Evolutionary conservation across 2,797 vertebrate genomes (phyloP), one percentile per base, ranked within the genome.

Genomic region (Liparis tanakae): DNA sequence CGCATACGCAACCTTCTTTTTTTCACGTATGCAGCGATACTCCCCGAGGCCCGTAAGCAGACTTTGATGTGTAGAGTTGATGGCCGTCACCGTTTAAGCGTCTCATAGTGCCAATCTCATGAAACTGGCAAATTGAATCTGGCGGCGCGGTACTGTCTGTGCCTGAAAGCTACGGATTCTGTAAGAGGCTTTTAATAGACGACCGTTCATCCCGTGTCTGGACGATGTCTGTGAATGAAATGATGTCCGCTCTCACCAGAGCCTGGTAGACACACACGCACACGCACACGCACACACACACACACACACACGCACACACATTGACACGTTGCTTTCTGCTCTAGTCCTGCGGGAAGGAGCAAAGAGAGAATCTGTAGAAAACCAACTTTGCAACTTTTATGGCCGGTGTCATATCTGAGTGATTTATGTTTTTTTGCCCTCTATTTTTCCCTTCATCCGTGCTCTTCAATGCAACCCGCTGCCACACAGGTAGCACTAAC

Each of bases 401-500:
- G 10, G 18, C 59, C 17, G 60, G 17, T 72, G 63, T 75, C 68
- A 51, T 78, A 58, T 72, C 61, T 61, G 30, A 50, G 17, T 8
- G 53, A 55, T 1, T 36, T 39, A 70, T 36, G 15, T 13, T 8
- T 48, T 50, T 48, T 46, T 30, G 25, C 25, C 25, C 9, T 46
- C 9, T 41, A n/a, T 41, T 41, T 7, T 6, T 53, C 25, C 44
- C 20, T 53, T 54, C 22, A 56, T 73, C 51, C 53, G 1, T 53
- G 34, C 72, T 74, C 70, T 25, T 33, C 67, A 83, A 74, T 61
- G 63, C 5, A 33, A 33, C 74, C 62, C 50, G 41, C 65, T 65
- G 61, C 70, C 60, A 58, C 71, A 55, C 74, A 72, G n/a, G 56
- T 73, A 30, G 25, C 4, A 30, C 25, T 30, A 77, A 78, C 83